Evolutionary conservation across 1,140 invertebrate genomes (phyloP), one percentile per base, ranked within the genome.

Genomic region (Neelides sp.): DNA sequence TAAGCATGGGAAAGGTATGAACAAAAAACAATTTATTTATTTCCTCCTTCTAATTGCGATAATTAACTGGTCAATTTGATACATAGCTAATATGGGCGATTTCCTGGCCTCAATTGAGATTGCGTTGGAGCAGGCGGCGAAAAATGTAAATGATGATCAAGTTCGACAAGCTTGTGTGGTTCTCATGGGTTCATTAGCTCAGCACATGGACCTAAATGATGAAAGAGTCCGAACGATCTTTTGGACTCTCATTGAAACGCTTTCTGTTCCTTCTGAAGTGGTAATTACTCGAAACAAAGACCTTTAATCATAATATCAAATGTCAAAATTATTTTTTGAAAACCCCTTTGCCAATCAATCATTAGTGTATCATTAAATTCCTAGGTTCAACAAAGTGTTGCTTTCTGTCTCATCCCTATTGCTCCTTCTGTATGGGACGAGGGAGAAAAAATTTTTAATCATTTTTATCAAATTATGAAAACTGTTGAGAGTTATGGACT

Each of bases 211-310:
- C 52, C 84, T 83, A 43, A 80, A 84, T 61, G 88, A 97, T 70
- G 73, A 78, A 1, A 66, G 91, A 71, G 87, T 80, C 41, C 85
- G 89, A 64, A 90, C 92, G 2, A 98, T 98, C 61, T 83, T 98
- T 13, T 78, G 78, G 56, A 79, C 92, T 62, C 70, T 99, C 26
- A 79, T 99, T 32, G 79, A 84, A 53, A 87, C 93, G 2, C 71
- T 99, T 0, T 87, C 87, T 4, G 98, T 94, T 30, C 94, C 95
- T 8, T 97, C 94, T 24, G 90, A 98, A 67, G 83, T 85, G 72
- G 84, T 85, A 62, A 51, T 57, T 46, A 5, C 42, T 30, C 20
- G 10, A 10, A 34, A 10, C 15, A 34, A 34, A n/a, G n/a, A n/a
- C n/a, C n/a, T n/a, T n/a, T n/a, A n/a, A n/a, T n/a, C n/a, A n/a